phyloP scores from a whole-genome alignment of 2,113 vertebrate genomes.

The Indri indri region DNA sequence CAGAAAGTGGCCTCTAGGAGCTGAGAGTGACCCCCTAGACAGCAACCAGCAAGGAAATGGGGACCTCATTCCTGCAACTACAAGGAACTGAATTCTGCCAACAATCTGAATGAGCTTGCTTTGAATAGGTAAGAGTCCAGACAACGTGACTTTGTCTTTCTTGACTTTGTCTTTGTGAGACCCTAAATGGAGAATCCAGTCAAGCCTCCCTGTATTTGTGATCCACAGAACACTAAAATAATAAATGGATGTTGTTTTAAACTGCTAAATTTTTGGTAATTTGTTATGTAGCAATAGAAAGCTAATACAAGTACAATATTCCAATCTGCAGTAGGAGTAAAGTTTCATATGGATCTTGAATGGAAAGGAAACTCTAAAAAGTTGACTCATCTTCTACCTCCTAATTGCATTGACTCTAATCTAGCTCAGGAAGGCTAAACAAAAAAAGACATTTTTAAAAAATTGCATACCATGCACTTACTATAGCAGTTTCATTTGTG shows the following conservation, averaged over 20 bases:
- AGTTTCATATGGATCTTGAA: neutral
- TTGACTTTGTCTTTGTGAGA: neutral
- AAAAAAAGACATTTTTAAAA: neutral
- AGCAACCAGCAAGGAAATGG: neutral
- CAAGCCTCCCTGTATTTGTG: neutral
- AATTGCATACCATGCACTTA: neutral
- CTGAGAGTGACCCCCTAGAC: neutral
- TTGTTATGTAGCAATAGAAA: neutral
- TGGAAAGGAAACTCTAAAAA: neutral
- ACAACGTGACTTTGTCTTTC: neutral
- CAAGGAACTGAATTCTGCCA: slow-evolving; percentile 27
- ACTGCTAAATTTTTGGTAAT: neutral
- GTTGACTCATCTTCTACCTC: neutral
- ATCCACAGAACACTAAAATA: neutral
- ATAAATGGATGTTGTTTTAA: slow-evolving; percentile 40
- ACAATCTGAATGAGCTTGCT: neutral
- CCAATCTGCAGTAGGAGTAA: neutral
- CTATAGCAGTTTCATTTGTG: neutral
- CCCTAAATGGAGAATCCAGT: neutral
- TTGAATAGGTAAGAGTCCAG: neutral
- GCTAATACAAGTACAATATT: neutral
- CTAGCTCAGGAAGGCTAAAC: neutral
- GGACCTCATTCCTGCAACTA: neutral
- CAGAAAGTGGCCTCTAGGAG: neutral
- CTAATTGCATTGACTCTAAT: neutral